Conservation (phyloP, 1,140 invertebrate genomes). For the Antheraea mylitta region DNA sequence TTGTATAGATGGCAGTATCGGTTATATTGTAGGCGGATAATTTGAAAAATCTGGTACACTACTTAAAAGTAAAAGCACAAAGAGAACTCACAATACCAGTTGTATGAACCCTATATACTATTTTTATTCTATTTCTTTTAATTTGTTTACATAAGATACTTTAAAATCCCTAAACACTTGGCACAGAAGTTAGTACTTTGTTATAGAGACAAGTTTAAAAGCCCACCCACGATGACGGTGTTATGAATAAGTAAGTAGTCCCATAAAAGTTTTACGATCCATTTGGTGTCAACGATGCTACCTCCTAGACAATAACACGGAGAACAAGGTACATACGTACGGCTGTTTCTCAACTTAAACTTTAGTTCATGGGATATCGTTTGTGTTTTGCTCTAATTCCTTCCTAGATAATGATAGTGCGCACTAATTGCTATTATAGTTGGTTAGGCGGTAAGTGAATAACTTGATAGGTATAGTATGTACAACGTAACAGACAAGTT, state of each 20-base stretch:
- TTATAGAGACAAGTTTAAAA: background rate
- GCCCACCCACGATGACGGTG: background rate
- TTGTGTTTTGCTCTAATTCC: background rate
- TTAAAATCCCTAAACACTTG: background rate
- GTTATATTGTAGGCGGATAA: background rate
- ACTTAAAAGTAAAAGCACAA: too few species aligned
- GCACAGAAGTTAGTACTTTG: background rate
- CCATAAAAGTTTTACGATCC: slow-evolving; percentile 28
- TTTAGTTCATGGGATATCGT: background rate
- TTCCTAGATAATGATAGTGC: slow-evolving; percentile 27
- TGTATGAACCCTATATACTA: too few species aligned
- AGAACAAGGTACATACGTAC: background rate
- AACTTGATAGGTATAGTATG: slow-evolving; percentile 18
- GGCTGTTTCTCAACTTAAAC: slow-evolving; percentile 15
- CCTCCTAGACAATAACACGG: slow-evolving; percentile 15
- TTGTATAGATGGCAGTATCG: slow-evolving; percentile 17
- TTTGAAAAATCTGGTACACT: too few species aligned
- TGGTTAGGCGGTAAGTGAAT: slow-evolving; percentile 29
- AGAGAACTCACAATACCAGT: too few species aligned
- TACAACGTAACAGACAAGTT: slow-evolving; percentile 40
- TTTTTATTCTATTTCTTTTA: too few species aligned
- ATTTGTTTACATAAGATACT: background rate
- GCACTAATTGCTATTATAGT: slow-evolving; percentile 44
- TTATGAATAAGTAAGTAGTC: background rate
- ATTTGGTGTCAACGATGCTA: slow-evolving; percentile 24